Base-by-base conservation (phyloP, 2,113 vertebrate genomes). In the Struthio camelus region DNA sequence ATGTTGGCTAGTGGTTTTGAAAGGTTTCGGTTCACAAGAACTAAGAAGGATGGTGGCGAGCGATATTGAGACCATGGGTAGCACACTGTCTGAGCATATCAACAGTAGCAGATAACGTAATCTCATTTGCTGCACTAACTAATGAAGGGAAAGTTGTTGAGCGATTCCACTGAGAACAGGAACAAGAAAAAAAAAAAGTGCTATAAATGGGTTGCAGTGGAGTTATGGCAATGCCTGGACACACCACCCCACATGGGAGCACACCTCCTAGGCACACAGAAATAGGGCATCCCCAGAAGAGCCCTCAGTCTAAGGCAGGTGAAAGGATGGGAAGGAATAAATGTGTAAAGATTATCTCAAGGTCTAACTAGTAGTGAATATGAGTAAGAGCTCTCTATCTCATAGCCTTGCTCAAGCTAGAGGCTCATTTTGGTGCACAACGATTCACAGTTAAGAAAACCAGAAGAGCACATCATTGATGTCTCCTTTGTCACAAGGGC, bases 71-170 rank as follows among this genome's bases (percentile, higher is more conserved):
- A 93, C 73, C 50, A 71, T 38, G 78, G 80, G 40, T 75, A 91
- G 58, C 48, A 4, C 54, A 66, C 53, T 93, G 89, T 51, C 89
- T 77, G 87, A 80, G 78, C 34, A 9, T 54, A 50, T 38, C 70
- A 40, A 44, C 58, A 32, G 75, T 10, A 81, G 89, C 86, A 94
- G 77, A 81, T 48, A 85, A 50, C 38, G 14, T 85, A 93, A 93
- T 95, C 90, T 94, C 84, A 61, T 96, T 93, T 87, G 24, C 58
- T 96, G 78, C 90, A 50, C 82, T 96, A 93, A 46, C 69, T 85
- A 53, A 73, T 24, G 10, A 24, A 50, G 48, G 22, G 46, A 84
- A 89, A 89, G 78, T 76, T 89, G 58, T 66, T 87, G 56, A 67
- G 64, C 83, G 64, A 83, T 70, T 51, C 9, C 28, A 46, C 30